Percentiles rank a stretch among this genome's conserved stretches.
phyloP scores from a whole-genome alignment of 2,888 invertebrate species.

The Cacoxenus indagator region DNA sequence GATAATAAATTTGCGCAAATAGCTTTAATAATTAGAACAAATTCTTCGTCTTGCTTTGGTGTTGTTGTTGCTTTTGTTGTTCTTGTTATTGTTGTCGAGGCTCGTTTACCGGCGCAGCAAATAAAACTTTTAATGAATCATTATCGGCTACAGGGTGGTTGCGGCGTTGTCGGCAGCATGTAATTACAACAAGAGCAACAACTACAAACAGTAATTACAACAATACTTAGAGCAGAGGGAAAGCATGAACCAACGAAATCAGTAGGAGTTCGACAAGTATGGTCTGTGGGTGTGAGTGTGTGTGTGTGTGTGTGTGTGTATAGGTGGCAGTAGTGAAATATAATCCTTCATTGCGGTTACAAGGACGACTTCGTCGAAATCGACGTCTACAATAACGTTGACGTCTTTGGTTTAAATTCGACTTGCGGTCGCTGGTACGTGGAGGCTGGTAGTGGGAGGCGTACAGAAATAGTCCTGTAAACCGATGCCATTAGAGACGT shows the following conservation, averaged over 20 bases:
- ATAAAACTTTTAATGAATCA: slow-evolving; percentile 23
- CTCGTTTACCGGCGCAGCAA: slow-evolving; percentile 4
- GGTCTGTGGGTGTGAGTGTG: background rate
- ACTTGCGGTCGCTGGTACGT: background rate
- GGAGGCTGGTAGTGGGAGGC: background rate
- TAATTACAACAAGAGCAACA: slow-evolving; percentile 6
- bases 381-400: background rate
- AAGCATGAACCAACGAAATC: background rate
- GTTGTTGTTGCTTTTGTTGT: background rate
- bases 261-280: background rate
- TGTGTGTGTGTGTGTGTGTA: background rate
- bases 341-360: slow-evolving; percentile 22
- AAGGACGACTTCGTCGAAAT: background rate
- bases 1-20: slow-evolving; percentile 13
- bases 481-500: background rate
- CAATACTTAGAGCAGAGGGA: background rate
- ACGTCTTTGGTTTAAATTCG: background rate
- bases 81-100: background rate
- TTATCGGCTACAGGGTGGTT: slow-evolving; percentile 6
- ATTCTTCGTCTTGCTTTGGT: background rate
- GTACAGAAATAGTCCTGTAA: background rate
- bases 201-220: slow-evolving; percentile 6
- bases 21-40: slow-evolving; percentile 18
- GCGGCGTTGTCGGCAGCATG: background rate
- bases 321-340: slow-evolving; percentile 3